Evolutionary conservation across 1,140 invertebrate species (phyloP).

Genomic region (Drosophila auraria): DNA sequence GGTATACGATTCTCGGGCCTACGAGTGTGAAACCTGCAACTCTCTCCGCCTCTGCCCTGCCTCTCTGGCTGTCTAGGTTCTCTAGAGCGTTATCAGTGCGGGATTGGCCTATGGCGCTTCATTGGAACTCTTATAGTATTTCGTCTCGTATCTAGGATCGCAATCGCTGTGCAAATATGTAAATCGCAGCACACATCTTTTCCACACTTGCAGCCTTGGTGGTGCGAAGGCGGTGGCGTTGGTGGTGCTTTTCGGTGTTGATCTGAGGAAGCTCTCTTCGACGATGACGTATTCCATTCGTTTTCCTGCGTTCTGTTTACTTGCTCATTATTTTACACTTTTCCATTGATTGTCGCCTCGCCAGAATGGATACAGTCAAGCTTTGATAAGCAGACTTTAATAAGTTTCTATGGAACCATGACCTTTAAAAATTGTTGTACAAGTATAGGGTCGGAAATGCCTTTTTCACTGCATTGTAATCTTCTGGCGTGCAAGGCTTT

Average conservation of each 20-base stretch:
- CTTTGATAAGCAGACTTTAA: background rate
- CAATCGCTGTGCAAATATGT: constrained; percentile 26
- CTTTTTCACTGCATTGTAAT: too few species aligned
- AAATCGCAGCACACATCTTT: constrained; percentile 26
- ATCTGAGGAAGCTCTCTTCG: constrained; percentile 30
- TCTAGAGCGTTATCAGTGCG: constrained; percentile 48
- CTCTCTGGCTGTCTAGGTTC: constrained; percentile 9
- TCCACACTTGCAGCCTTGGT: constrained; percentile 16
- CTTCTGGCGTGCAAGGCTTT: too few species aligned
- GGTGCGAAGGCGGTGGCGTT: background rate
- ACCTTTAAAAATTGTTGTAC: too few species aligned
- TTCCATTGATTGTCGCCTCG: constrained; percentile 70
- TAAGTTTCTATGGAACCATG: too few species aligned
- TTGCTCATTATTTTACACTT: constrained; percentile 59
- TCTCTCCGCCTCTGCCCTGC: background rate
- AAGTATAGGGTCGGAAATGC: too few species aligned
- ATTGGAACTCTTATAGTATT: constrained; percentile 27
- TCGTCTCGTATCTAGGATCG: constrained; percentile 21
- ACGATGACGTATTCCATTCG: constrained; percentile 57
- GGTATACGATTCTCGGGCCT: constrained; percentile 60
- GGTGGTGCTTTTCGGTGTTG: constrained; percentile 20
- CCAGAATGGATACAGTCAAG: constrained; percentile 8
- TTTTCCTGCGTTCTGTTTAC: constrained; percentile 69
- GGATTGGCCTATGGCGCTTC: constrained; percentile 55
- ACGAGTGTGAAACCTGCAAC: constrained; percentile 10